Percentiles rank a stretch among this genome's conserved stretches.
Evolutionary conservation across 2,113 vertebrate genomes (phyloP).

Genomic region (Falcunculus frontatus): DNA sequence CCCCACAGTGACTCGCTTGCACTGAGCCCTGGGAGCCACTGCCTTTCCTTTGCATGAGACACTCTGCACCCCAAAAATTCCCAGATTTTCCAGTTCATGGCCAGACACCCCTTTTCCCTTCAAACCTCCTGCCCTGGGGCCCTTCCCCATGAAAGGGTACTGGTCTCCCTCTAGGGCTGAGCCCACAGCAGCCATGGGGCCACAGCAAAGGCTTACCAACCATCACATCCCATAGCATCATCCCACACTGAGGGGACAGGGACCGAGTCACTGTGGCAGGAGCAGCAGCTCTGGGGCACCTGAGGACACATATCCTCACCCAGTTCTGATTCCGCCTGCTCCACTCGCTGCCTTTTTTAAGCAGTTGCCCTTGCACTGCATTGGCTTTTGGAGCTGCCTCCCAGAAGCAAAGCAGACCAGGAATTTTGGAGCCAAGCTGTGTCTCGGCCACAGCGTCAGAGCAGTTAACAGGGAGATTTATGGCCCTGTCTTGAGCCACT

Average conservation of each 20-base stretch:
- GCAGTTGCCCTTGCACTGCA: fast-evolving
- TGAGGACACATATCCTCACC: not conserved
- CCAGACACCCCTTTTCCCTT: not conserved
- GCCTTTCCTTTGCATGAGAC: not conserved
- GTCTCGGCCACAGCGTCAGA: not conserved
- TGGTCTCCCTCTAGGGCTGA: not conserved
- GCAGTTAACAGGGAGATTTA: not conserved
- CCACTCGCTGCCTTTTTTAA: not conserved
- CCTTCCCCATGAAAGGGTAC: not conserved
- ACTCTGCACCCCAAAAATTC: not conserved
- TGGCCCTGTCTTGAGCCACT: not conserved
- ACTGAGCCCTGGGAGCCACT: not conserved
- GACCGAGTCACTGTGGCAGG: fast-evolving
- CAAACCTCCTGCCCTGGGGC: not conserved
- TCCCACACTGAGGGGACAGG: not conserved
- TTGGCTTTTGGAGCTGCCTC: not conserved
- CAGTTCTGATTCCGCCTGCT: not conserved
- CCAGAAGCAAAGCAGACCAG: not conserved
- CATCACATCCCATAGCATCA: fast-evolving
- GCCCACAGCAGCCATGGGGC: not conserved
- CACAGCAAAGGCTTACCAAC: not conserved
- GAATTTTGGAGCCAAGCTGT: not conserved
- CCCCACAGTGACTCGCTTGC: fast-evolving
- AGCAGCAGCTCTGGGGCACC: not conserved
- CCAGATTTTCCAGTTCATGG: not conserved